Conservation (phyloP, 2,113 vertebrate species). For the Brienomyrus longianalis region DNA sequence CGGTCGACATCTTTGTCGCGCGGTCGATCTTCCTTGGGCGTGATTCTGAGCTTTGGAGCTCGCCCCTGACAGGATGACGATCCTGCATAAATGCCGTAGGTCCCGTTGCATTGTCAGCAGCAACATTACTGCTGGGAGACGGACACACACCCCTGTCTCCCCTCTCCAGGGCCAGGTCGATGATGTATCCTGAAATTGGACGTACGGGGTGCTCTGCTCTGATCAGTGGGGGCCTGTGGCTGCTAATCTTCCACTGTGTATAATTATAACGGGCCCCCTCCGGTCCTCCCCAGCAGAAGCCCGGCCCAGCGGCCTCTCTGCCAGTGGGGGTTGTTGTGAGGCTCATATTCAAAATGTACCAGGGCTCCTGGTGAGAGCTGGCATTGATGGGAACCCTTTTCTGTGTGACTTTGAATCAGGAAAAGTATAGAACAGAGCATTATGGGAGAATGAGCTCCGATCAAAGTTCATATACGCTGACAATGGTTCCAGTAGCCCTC, state of each 20-base stretch:
- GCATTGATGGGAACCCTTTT: background rate
- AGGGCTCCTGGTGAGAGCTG: background rate
- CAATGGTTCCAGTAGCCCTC: background rate
- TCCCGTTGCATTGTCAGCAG: background rate
- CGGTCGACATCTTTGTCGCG: background rate
- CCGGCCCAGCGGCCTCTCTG: background rate
- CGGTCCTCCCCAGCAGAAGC: background rate
- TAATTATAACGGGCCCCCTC: background rate
- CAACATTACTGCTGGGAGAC: background rate
- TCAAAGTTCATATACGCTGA: background rate
- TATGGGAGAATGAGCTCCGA: background rate
- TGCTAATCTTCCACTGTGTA: slow-evolving; percentile 10
- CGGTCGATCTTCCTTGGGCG: background rate
- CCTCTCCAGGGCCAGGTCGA: slow-evolving; percentile 25
- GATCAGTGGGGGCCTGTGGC: slow-evolving; percentile 31
- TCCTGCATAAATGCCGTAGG: background rate
- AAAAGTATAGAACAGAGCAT: background rate
- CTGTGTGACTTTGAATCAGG: background rate
- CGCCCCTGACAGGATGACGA: background rate
- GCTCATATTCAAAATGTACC: background rate
- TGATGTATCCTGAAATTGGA: slow-evolving; percentile 11
- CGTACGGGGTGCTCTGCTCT: slow-evolving; percentile 12
- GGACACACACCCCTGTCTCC: background rate
- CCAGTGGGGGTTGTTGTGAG: background rate
- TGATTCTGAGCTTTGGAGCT: background rate